Evolutionary conservation across 2,113 vertebrate genomes (phyloP).

Genomic region (Conger conger): DNA sequence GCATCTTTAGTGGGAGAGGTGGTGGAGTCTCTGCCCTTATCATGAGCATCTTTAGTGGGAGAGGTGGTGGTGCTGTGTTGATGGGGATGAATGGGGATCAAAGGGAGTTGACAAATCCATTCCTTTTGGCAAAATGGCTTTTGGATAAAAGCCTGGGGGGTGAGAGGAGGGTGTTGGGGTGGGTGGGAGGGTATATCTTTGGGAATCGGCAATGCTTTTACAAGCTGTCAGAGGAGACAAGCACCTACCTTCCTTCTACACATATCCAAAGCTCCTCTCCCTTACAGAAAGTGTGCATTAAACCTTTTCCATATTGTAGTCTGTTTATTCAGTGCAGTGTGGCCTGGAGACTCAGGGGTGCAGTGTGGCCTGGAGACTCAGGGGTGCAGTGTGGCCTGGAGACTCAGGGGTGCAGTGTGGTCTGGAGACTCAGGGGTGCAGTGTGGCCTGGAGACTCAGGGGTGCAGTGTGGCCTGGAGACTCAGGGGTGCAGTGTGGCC

Average conservation of each 20-base stretch:
- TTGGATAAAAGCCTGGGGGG: slow-evolving; percentile 46
- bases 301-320: slow-evolving; percentile 38
- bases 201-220: slow-evolving; percentile 41
- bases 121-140: slow-evolving; percentile 79
- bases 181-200: too few relatives aligned
- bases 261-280: neutral
- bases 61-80: too few relatives aligned
- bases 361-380: neutral
- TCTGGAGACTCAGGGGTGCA: slow-evolving; percentile 46
- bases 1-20: too few relatives aligned
- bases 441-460: neutral
- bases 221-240: slow-evolving; percentile 55
- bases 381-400: slow-evolving; percentile 26
- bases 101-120: slow-evolving; percentile 78
- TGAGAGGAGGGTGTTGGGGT: slow-evolving; percentile 26
- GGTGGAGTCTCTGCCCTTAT: too few relatives aligned
- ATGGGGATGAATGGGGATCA: slow-evolving; percentile 83
- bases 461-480: too few relatives aligned
- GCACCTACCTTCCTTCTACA: slow-evolving; percentile 19
- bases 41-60: too few relatives aligned
- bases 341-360: neutral
- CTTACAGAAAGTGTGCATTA: slow-evolving; percentile 22
- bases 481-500: slow-evolving; percentile 31
- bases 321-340: slow-evolving; percentile 44
- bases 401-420: slow-evolving; percentile 13